Conservation (phyloP, 2,113 vertebrate genomes). For the Verasper variegatus region DNA sequence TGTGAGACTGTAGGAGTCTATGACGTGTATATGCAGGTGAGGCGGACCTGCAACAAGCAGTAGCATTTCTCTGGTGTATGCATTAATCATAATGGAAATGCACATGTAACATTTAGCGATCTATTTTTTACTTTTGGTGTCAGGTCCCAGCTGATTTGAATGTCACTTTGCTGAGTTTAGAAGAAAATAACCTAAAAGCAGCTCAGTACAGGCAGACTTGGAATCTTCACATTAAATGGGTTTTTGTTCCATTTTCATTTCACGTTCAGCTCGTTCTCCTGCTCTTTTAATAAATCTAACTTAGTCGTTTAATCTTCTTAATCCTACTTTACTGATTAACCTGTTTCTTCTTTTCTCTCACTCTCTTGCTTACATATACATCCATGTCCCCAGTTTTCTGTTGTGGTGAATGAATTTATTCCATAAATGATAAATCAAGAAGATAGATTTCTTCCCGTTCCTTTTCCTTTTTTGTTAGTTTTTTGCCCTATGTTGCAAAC, state of each 20-base stretch:
- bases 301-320: neutral
- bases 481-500: constrained; percentile 6
- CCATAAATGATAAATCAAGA: constrained; percentile 48
- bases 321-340: constrained; percentile 22
- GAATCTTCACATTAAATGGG: too few relatives aligned
- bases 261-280: too few relatives aligned
- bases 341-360: neutral
- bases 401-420: constrained; percentile 2
- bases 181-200: neutral
- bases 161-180: neutral
- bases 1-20: neutral
- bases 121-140: neutral
- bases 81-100: neutral
- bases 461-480: neutral
- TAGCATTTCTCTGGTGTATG: neutral
- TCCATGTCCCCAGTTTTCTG: constrained; percentile 1
- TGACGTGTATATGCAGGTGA: neutral
- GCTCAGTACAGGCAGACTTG: neutral
- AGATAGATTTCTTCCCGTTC: constrained; percentile 9
- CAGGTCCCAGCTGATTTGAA: neutral
- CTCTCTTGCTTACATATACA: neutral
- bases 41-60: neutral
- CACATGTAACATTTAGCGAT: neutral
- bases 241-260: too few relatives aligned
- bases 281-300: too few relatives aligned